These are phyloP conservation scores for Schlechtendalia chinensis DNA, from an alignment of 1,140 invertebrate genomes.

Conservation along the genomic window DNA sequence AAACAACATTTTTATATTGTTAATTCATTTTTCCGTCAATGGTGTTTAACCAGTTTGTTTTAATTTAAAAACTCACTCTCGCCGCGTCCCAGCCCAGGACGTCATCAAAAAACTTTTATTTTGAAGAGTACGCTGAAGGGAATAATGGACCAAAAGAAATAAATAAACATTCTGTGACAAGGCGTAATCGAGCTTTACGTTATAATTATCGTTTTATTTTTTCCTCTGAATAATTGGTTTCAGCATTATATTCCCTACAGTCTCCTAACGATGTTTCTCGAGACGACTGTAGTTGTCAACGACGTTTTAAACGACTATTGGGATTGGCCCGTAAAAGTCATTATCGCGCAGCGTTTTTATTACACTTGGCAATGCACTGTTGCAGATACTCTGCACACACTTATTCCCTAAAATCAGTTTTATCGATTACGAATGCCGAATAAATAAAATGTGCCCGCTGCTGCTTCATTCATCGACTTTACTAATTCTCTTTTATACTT, in stretches of 20 bases:
- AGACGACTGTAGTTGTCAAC: background rate
- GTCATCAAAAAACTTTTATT: background rate
- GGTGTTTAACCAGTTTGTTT: background rate
- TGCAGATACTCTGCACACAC: background rate
- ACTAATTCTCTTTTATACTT: background rate
- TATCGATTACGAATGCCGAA: background rate
- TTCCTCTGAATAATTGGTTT: slow-evolving; percentile 15
- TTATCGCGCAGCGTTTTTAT: slow-evolving; percentile 26
- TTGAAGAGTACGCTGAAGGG: background rate
- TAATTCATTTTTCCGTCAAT: background rate
- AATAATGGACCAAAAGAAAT: background rate
- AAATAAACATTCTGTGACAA: slow-evolving; percentile 13
- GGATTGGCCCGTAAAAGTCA: background rate
- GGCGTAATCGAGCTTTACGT: slow-evolving; percentile 11
- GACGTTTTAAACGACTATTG: slow-evolving; percentile 8
- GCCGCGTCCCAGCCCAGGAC: background rate
- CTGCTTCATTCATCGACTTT: background rate
- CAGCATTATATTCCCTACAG: background rate
- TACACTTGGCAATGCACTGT: background rate
- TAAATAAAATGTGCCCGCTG: background rate
- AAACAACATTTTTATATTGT: background rate
- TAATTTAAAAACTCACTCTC: slow-evolving; percentile 7
- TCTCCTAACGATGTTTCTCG: background rate
- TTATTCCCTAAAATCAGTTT: background rate
- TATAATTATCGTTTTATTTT: slow-evolving; percentile 19